phyloP scores from a whole-genome alignment of 2,797 vertebrate species.

The Epinephelus malabaricus region DNA sequence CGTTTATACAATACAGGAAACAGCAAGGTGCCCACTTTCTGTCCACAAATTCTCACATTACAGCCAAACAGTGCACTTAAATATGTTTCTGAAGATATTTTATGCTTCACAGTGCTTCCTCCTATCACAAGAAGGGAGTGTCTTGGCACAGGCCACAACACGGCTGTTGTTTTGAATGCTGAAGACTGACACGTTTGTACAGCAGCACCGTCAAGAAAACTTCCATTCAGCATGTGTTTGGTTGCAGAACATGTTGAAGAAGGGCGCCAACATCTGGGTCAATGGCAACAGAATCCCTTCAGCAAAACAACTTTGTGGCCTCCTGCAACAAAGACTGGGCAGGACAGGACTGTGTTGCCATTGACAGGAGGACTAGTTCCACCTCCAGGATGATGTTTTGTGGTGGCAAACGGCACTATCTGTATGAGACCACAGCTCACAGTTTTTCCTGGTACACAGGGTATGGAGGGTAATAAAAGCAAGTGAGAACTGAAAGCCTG shows the following conservation, averaged over 20 bases:
- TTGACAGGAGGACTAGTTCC: not conserved
- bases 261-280: not conserved
- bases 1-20: too few relatives aligned
- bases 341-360: conserved; percentile 37
- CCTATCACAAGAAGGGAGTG: not conserved
- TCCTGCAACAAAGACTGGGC: not conserved
- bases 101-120: conserved; percentile 15
- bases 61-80: too few relatives aligned
- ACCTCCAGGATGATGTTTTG: conserved; percentile 27
- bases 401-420: not conserved
- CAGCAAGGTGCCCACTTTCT: too few relatives aligned
- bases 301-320: conserved; percentile 18
- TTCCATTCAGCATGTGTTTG: conserved; percentile 29
- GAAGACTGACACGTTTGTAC: conserved; percentile 19
- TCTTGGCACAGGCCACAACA: not conserved
- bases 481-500: not conserved
- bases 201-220: rapidly evolving
- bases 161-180: conserved; percentile 11
- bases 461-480: not conserved
- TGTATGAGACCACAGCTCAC: conserved; percentile 13
- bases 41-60: too few relatives aligned
- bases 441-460: not conserved
- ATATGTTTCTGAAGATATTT: too few relatives aligned
- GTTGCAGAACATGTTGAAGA: conserved; percentile 26
- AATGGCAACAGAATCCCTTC: not conserved